Conservation (phyloP, 1,140 invertebrate genomes). For the Steinernema khuongi region DNA sequence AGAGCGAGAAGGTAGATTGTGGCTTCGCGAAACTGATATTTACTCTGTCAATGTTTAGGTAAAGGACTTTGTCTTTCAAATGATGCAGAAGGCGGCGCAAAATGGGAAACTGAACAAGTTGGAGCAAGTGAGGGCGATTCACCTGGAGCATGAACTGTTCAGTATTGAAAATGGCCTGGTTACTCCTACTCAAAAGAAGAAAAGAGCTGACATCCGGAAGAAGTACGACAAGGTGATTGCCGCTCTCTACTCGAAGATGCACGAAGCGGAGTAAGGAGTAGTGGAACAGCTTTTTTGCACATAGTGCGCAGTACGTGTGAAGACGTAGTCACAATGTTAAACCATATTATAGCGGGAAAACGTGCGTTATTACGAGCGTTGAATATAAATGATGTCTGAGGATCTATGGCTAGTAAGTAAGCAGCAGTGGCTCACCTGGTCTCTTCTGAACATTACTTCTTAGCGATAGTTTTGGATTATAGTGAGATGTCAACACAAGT, state of each 20-base stretch:
- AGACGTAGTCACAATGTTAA: no score
- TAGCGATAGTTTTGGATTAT: no score
- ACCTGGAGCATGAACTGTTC: conserved; percentile 66
- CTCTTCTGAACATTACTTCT: no score
- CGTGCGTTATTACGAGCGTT: no score
- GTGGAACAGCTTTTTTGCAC: no score
- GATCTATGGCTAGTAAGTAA: no score
- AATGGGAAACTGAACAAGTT: conserved; percentile 51
- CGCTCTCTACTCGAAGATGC: conserved; percentile 38
- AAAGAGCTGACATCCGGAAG: conserved; percentile 47
- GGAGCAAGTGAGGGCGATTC: conserved; percentile 43
- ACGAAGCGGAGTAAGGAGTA: background rate
- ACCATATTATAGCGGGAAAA: no score
- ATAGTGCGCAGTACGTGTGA: no score
- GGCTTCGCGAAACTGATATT: background rate
- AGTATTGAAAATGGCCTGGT: conserved; percentile 93
- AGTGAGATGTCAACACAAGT: no score
- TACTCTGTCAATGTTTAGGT: conserved; percentile 20
- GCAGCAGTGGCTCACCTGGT: no score
- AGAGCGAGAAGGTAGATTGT: conserved; percentile 37
- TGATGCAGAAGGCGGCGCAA: conserved; percentile 46
- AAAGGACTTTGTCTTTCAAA: conserved; percentile 37
- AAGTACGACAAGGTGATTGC: conserved; percentile 47
- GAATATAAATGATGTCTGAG: no score
- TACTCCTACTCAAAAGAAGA: conserved; percentile 83